Evolutionary conservation across 2,797 vertebrate genomes (phyloP).

Genomic region (Sebastes hubbsi): DNA sequence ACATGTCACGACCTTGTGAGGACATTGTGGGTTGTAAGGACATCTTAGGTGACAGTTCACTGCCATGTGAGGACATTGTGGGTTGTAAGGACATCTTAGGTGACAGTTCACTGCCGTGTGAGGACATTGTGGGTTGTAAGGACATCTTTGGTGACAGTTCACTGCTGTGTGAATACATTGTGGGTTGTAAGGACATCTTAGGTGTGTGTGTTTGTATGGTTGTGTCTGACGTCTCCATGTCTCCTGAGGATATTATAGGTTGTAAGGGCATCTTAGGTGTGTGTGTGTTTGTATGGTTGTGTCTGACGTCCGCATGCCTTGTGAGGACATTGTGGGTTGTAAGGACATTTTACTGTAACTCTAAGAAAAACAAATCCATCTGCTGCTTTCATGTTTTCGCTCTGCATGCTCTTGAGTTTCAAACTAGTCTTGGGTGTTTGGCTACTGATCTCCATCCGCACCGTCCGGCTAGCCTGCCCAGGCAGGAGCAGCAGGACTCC

Average conservation of each 20-base stretch:
- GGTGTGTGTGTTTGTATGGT: too few relatives aligned
- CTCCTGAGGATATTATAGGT: too few relatives aligned
- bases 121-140: not conserved
- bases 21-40: not conserved
- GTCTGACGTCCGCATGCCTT: not conserved
- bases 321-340: not conserved
- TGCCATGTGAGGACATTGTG: not conserved
- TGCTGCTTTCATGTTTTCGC: slow-evolving; percentile 24
- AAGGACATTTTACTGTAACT: slow-evolving; percentile 4
- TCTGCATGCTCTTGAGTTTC: not conserved
- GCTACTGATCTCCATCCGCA: slow-evolving; percentile 9
- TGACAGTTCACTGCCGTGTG: not conserved
- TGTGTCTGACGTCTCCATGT: not conserved
- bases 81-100: not conserved
- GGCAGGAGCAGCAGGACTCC: slow-evolving; percentile 30
- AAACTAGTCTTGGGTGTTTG: not conserved
- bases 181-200: too few relatives aligned
- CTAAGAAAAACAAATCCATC: slow-evolving; percentile 52
- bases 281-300: not conserved
- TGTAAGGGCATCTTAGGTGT: too few relatives aligned
- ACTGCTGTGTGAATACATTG: too few relatives aligned
- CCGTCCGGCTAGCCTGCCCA: slow-evolving; percentile 2
- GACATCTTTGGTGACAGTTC: too few relatives aligned
- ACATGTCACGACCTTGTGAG: not conserved
- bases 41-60: too few relatives aligned